Conservation (phyloP, 2,888 invertebrate genomes). For the Euzetes globulus region DNA sequence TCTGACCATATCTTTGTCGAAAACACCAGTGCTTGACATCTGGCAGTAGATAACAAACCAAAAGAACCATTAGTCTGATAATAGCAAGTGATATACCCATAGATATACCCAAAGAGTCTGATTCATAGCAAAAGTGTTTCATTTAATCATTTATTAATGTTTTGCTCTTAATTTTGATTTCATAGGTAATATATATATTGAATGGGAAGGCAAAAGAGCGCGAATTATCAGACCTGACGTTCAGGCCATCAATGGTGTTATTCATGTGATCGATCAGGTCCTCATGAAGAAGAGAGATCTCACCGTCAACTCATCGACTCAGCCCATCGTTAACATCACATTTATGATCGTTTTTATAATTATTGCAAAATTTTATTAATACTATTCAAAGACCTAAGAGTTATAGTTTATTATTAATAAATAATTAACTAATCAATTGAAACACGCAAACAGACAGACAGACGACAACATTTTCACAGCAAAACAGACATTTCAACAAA, state of each 20-base stretch:
- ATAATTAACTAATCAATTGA: neutral
- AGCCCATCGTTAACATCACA: slow-evolving; percentile 12
- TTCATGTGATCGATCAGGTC: slow-evolving; percentile 84
- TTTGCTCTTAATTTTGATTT: slow-evolving; percentile 9
- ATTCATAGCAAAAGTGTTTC: neutral
- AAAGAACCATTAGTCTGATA: neutral
- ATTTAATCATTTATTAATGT: neutral
- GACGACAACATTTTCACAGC: neutral
- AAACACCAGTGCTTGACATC: too few species aligned
- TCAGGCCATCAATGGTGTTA: slow-evolving; percentile 89
- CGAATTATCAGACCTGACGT: slow-evolving; percentile 83
- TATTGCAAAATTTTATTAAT: slow-evolving; percentile 22
- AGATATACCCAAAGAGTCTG: neutral
- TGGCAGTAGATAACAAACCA: neutral
- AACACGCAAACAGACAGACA: neutral
- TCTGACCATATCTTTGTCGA: too few species aligned
- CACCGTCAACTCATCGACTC: slow-evolving; percentile 43
- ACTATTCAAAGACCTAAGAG: neutral
- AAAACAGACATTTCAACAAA: neutral
- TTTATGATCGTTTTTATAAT: slow-evolving; percentile 23
- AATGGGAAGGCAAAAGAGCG: slow-evolving; percentile 75
- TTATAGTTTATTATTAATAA: slow-evolving; percentile 18
- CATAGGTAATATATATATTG: slow-evolving; percentile 50
- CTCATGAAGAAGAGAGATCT: slow-evolving; percentile 76
- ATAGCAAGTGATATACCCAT: neutral